Percentiles rank a stretch among this genome's conserved stretches.
Conservation (phyloP, 1,140 invertebrate genomes). For the Leptopilina boulardi region DNA sequence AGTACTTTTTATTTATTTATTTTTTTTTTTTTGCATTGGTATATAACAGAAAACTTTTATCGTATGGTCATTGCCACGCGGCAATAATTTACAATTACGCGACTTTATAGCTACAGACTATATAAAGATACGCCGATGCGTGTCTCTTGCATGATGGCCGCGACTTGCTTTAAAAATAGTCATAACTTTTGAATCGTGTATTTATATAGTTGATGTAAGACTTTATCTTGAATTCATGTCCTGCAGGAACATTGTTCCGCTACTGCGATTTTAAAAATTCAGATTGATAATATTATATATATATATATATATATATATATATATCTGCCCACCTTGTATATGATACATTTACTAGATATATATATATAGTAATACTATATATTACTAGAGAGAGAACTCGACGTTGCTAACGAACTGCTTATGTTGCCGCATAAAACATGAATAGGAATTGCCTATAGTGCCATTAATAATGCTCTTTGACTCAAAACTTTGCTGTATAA, state of each 20-base stretch:
- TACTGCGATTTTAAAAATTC: slow-evolving; percentile 58
- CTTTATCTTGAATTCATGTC: slow-evolving; percentile 49
- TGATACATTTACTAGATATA: slow-evolving; percentile 26
- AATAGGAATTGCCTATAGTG: slow-evolving; percentile 5
- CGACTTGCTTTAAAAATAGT: slow-evolving; percentile 59
- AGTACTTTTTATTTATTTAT: slow-evolving; percentile 46
- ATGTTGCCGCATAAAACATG: slow-evolving; percentile 4
- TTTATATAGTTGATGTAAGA: slow-evolving; percentile 41
- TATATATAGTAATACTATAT: too few species aligned
- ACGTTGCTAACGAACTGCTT: slow-evolving; percentile 23
- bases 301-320: too few species aligned
- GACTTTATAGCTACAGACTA: slow-evolving; percentile 65
- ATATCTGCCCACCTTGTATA: slow-evolving; percentile 37
- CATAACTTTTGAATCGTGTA: slow-evolving; percentile 50
- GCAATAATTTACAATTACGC: slow-evolving; percentile 73
- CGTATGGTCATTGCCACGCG: slow-evolving; percentile 54
- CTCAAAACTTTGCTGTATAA: not conserved
- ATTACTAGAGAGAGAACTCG: not conserved
- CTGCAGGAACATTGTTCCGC: slow-evolving; percentile 41
- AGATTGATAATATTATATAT: too few species aligned
- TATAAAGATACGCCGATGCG: slow-evolving; percentile 70
- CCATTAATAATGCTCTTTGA: slow-evolving; percentile 13
- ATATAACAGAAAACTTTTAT: slow-evolving; percentile 56
- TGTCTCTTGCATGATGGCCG: slow-evolving; percentile 66
- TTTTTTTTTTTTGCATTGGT: slow-evolving; percentile 53